Conservation (phyloP, 2,888 invertebrate genomes). For the Cryptophagus acutangulus region DNA sequence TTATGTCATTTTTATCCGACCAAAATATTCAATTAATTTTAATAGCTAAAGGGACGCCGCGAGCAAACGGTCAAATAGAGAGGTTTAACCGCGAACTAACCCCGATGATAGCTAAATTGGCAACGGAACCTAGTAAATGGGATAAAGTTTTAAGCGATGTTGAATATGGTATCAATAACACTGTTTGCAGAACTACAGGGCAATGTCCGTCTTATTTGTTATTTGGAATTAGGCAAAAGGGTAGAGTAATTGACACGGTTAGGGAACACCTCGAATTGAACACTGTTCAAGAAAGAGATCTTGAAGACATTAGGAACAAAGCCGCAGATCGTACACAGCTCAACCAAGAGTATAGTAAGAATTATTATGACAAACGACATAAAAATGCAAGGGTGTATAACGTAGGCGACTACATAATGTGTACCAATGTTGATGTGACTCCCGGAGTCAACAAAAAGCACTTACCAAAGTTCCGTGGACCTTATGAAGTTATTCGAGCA, state of each 20-base stretch:
- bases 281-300: too few species aligned
- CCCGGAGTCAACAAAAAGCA: slow-evolving; percentile 27
- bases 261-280: too few species aligned
- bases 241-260: too few species aligned
- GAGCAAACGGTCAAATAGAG: slow-evolving; percentile 35
- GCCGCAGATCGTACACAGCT: too few species aligned
- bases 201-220: too few species aligned
- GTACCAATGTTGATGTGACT: slow-evolving; percentile 28
- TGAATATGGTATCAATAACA: slow-evolving; percentile 15
- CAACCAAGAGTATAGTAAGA: too few species aligned
- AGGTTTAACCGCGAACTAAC: slow-evolving; percentile 25
- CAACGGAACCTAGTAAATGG: too few species aligned
- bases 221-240: too few species aligned
- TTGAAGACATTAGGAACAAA: too few species aligned
- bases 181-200: too few species aligned
- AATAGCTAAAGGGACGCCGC: slow-evolving; percentile 29
- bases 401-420: slow-evolving; percentile 27
- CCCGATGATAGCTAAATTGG: slow-evolving; percentile 22
- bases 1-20: slow-evolving; percentile 19
- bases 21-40: slow-evolving; percentile 7
- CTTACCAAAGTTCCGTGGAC: slow-evolving; percentile 30
- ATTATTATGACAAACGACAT: slow-evolving; percentile 28
- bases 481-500: slow-evolving; percentile 27
- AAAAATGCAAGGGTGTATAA: slow-evolving; percentile 20
- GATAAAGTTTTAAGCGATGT: slow-evolving; percentile 8